Conservation (phyloP, 2,888 invertebrate species). For the Cosmia pyralina region DNA sequence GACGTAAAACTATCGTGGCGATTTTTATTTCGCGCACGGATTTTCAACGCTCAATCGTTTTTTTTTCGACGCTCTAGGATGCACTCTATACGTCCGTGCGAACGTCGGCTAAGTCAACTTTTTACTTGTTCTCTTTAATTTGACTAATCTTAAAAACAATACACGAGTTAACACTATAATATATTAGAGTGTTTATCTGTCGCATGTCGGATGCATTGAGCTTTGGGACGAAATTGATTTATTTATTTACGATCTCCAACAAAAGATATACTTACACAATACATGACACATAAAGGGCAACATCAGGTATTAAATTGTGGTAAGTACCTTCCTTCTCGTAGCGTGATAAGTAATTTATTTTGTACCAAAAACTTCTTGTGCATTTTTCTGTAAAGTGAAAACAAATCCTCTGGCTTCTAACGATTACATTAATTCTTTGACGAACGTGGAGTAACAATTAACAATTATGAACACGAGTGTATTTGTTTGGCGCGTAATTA, state of each 20-base stretch:
- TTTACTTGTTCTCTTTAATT: no score
- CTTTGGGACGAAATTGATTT: background rate
- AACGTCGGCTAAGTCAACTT: no score
- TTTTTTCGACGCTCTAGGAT: no score
- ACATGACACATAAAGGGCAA: background rate
- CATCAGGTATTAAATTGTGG: background rate
- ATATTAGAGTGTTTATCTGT: no score
- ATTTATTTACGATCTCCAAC: background rate
- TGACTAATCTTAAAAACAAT: no score
- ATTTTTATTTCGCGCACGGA: no score
- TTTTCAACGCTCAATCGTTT: no score
- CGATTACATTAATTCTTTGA: conserved; percentile 50
- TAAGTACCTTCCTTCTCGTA: background rate
- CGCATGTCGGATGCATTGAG: background rate
- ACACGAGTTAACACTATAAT: no score
- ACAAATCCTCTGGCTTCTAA: conserved; percentile 41
- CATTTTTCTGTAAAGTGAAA: conserved; percentile 38
- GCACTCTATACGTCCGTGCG: no score
- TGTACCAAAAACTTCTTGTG: background rate
- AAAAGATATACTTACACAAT: background rate
- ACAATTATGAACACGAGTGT: conserved; percentile 58
- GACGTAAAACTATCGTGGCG: no score
- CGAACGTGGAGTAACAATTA: conserved; percentile 61
- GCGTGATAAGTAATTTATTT: background rate
- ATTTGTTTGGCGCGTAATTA: conserved; percentile 53